phyloP scores from a whole-genome alignment of 2,797 vertebrate genomes.

The Leuciscus waleckii region DNA sequence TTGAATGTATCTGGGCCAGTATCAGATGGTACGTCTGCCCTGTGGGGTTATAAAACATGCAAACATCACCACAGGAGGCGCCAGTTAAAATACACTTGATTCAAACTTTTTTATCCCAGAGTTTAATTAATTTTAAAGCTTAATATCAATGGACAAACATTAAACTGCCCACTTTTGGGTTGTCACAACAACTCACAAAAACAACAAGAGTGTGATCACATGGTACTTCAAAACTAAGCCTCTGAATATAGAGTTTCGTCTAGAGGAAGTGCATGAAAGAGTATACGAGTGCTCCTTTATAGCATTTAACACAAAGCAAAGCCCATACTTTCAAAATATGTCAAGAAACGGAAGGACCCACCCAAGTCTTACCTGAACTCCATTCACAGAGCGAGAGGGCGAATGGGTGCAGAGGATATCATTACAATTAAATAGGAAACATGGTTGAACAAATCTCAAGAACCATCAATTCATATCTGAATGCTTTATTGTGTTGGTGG shows the following conservation, averaged over 20 bases:
- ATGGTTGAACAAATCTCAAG: constrained; percentile 76
- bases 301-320: constrained; percentile 77
- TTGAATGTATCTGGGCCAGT: constrained; percentile 53
- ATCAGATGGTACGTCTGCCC: constrained; percentile 36
- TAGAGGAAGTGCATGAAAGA: constrained; percentile 74
- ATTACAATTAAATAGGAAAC: constrained; percentile 80
- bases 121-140: neutral
- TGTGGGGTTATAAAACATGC: constrained; percentile 31
- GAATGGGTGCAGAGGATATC: constrained; percentile 78
- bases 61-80: constrained; percentile 45
- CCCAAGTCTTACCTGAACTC: constrained; percentile 79
- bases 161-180: constrained; percentile 45
- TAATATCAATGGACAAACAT: neutral
- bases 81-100: constrained; percentile 34
- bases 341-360: constrained; percentile 81
- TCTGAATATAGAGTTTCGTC: constrained; percentile 68
- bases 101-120: neutral
- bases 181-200: constrained; percentile 54
- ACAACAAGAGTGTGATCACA: constrained; percentile 59
- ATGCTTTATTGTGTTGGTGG: constrained; percentile 80
- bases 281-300: constrained; percentile 74
- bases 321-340: constrained; percentile 77
- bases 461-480: constrained; percentile 77
- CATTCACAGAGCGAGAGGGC: constrained; percentile 64
- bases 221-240: constrained; percentile 65